Percentiles rank a stretch among this genome's conserved stretches.
phyloP scores from a whole-genome alignment of 2,888 invertebrate genomes.

The Euspilapteryx auroguttella region DNA sequence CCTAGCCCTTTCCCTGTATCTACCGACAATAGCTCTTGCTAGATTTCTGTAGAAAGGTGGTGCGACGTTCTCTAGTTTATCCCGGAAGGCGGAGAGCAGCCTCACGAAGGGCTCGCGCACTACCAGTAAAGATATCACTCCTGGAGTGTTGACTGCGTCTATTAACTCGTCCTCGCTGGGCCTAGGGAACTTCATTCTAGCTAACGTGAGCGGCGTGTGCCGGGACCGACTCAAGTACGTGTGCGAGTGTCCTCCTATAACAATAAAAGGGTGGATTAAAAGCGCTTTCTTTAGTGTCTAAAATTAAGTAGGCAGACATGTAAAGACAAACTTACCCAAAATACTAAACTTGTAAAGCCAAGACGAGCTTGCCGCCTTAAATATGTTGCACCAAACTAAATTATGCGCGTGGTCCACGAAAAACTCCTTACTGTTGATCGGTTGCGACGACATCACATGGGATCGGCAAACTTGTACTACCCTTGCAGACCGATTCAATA shows the following conservation, averaged over 20 bases:
- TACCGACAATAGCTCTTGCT: slow-evolving; percentile 65
- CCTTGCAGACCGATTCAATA: slow-evolving; percentile 42
- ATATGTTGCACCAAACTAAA: slow-evolving; percentile 75
- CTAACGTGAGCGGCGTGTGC: slow-evolving; percentile 67
- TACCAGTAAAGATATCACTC: slow-evolving; percentile 67
- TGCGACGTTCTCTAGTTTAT: slow-evolving; percentile 71
- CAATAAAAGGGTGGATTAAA: no score
- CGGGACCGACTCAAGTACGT: slow-evolving; percentile 60
- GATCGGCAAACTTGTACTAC: slow-evolving; percentile 52
- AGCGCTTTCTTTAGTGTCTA: no score
- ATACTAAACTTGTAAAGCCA: slow-evolving; percentile 81
- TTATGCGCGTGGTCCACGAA: slow-evolving; percentile 69
- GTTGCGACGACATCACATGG: slow-evolving; percentile 21
- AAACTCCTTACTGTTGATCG: slow-evolving; percentile 73
- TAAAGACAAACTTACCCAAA: slow-evolving; percentile 61
- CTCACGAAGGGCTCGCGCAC: slow-evolving; percentile 76
- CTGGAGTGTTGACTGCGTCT: slow-evolving; percentile 60
- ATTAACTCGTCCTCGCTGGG: slow-evolving; percentile 64
- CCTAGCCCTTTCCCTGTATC: slow-evolving; percentile 48
- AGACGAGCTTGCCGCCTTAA: slow-evolving; percentile 77
- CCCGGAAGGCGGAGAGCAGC: slow-evolving; percentile 70
- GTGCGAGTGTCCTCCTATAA: no score
- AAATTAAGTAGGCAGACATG: no score
- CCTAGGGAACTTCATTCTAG: slow-evolving; percentile 69
- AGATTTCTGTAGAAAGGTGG: slow-evolving; percentile 71